A percentile compares a stretch with the other conserved stretches of the same genome.
Conservation (phyloP, 2,113 vertebrate species). For the Octodon degus region DNA sequence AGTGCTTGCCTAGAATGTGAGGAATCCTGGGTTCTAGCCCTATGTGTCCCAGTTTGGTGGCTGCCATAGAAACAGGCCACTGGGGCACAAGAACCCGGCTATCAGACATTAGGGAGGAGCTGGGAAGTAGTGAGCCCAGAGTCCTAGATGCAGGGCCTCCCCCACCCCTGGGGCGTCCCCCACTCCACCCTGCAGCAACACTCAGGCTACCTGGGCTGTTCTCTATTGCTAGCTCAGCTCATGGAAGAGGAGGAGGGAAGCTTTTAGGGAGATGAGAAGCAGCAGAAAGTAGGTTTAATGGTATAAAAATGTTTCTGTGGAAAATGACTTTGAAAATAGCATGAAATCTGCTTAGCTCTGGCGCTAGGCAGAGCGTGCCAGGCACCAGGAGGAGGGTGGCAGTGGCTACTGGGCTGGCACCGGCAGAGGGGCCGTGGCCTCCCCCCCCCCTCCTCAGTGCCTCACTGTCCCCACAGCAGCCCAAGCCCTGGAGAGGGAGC, state of each 20-base stretch:
- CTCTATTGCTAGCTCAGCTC: slow-evolving; percentile 19
- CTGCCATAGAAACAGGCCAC: background rate
- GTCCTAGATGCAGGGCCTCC: background rate
- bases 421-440: no score
- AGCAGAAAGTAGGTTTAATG: slow-evolving; percentile 70
- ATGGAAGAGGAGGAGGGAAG: slow-evolving; percentile 17
- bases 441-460: background rate
- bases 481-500: background rate
- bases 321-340: slow-evolving; percentile 79
- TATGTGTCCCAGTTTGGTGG: background rate
- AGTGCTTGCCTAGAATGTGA: background rate
- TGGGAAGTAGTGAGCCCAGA: background rate
- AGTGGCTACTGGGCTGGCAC: background rate
- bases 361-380: slow-evolving; percentile 42
- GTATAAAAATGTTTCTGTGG: slow-evolving; percentile 32
- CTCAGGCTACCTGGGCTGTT: background rate
- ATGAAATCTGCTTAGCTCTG: slow-evolving; percentile 73
- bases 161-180: background rate
- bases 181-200: background rate
- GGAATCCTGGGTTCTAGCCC: background rate
- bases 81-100: background rate
- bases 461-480: background rate
- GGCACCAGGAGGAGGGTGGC: background rate
- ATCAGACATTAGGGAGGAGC: background rate
- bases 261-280: slow-evolving; percentile 55